Percentiles rank a stretch among this genome's conserved stretches.
phyloP scores from a whole-genome alignment of 2,888 invertebrate species.

The Megamerina dolium region DNA sequence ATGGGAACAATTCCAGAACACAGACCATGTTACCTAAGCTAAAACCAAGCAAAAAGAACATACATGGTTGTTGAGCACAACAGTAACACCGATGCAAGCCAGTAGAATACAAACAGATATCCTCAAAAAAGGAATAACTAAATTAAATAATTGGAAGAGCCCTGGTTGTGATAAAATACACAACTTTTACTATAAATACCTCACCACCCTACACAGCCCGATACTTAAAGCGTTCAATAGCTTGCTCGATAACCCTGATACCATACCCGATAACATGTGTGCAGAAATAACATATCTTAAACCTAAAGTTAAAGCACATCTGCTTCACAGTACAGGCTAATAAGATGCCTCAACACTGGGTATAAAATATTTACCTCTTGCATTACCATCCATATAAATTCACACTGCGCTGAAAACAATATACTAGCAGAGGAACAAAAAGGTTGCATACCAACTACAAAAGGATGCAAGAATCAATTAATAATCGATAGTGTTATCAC shows the following conservation, averaged over 20 bases:
- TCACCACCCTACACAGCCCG: neutral
- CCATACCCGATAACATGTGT: too few relatives aligned
- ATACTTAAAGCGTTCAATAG: neutral
- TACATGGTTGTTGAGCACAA: too few relatives aligned
- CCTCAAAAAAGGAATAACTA: too few relatives aligned
- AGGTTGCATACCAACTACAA: slow-evolving; percentile 7
- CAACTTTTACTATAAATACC: neutral
- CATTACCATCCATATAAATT: slow-evolving; percentile 3
- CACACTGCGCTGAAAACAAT: slow-evolving; percentile 1
- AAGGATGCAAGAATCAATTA: slow-evolving; percentile 13
- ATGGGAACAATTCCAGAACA: too few relatives aligned
- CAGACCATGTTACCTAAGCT: too few relatives aligned
- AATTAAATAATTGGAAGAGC: neutral
- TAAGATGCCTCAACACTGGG: slow-evolving; percentile 11
- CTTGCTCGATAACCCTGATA: neutral
- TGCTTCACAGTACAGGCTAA: too few relatives aligned
- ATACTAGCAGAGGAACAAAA: slow-evolving; percentile 11
- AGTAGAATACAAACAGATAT: too few relatives aligned
- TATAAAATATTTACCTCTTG: slow-evolving; percentile 9
- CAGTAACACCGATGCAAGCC: too few relatives aligned
- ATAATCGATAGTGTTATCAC: slow-evolving; percentile 7
- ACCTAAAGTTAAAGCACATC: neutral
- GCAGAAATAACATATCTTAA: slow-evolving; percentile 6
- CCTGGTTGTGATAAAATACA: slow-evolving; percentile 3
- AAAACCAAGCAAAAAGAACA: too few relatives aligned